These are phyloP conservation scores for Caerostris darwini DNA, from an alignment of 1,140 invertebrate genomes.

Conservation along the genomic window DNA sequence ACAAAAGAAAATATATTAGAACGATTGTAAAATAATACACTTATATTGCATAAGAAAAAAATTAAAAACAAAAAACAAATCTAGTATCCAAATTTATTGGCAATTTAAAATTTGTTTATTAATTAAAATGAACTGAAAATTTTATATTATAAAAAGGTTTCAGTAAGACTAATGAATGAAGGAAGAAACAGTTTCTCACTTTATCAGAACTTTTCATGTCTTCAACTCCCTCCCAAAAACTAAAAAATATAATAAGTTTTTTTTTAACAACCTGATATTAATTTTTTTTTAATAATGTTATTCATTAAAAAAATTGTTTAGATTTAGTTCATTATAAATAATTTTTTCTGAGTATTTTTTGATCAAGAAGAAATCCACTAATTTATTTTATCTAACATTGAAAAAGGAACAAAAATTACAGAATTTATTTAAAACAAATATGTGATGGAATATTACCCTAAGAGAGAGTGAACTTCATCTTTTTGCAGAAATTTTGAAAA, in stretches of 20 bases:
- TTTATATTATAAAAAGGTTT: no score
- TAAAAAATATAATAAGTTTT: conserved; percentile 71
- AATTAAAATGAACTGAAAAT: no score
- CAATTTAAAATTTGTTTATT: no score
- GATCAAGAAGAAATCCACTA: neutral
- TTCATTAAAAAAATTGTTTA: no score
- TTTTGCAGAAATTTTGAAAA: conserved; percentile 91
- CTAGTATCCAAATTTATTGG: no score
- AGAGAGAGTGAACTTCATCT: conserved; percentile 89
- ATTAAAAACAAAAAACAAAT: no score
- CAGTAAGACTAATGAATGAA: no score
- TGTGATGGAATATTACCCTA: conserved; percentile 81
- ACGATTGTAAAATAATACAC: neutral
- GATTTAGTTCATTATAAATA: neutral
- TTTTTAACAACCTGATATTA: neutral
- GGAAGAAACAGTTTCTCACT: conserved; percentile 3
- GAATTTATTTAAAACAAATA: neutral
- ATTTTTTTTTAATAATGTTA: neutral
- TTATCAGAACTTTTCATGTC: conserved; percentile 84
- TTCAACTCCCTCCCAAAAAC: conserved; percentile 94
- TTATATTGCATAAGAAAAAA: no score
- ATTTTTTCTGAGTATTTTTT: neutral
- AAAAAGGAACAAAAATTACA: neutral
- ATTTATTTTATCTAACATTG: neutral
- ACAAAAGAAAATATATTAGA: neutral